Conservation (phyloP, 1,140 invertebrate genomes). For the Drosophila chauvacae region DNA sequence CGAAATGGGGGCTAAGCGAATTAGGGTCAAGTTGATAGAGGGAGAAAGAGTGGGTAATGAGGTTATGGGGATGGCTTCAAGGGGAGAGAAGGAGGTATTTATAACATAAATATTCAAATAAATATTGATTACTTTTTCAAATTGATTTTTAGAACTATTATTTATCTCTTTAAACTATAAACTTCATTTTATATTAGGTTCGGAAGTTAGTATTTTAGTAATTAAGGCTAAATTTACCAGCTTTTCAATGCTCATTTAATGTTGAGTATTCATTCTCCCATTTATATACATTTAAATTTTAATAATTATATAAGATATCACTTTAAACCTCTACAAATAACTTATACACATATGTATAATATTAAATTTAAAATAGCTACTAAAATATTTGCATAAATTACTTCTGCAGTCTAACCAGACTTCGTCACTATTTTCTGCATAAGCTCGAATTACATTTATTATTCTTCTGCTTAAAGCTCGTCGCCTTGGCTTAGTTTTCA, state of each 20-base stretch:
- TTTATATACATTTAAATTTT: background rate
- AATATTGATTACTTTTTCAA: background rate
- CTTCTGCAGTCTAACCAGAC: background rate
- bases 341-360: background rate
- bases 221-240: background rate
- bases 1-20: constrained; percentile 37
- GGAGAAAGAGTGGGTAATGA: constrained; percentile 7
- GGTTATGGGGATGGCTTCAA: background rate
- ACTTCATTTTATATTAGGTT: too few relatives aligned
- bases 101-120: background rate
- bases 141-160: too few relatives aligned
- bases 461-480: constrained; percentile 18
- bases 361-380: background rate
- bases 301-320: background rate
- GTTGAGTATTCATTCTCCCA: background rate
- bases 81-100: background rate
- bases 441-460: constrained; percentile 11
- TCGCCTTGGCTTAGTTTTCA: constrained; percentile 48
- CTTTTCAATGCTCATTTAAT: background rate
- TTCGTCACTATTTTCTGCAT: background rate
- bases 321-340: background rate
- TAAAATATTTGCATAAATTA: background rate
- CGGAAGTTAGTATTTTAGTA: too few relatives aligned
- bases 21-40: constrained; percentile 42
- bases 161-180: too few relatives aligned